Conservation (phyloP, 1,140 invertebrate genomes). For the Zelostemma sp. region DNA sequence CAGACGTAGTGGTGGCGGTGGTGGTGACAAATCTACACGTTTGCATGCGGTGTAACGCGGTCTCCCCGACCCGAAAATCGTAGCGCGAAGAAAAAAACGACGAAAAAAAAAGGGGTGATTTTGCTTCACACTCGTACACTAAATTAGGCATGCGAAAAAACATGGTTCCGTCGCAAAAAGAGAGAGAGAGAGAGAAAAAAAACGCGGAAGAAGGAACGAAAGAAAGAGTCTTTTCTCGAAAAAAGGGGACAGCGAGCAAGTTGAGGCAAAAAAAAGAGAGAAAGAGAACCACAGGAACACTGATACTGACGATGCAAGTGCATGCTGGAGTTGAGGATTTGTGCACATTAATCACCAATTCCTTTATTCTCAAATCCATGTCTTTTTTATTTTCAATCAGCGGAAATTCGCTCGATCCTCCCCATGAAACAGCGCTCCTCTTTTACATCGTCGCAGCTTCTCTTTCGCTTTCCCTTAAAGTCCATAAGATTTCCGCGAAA, state of each 20-base stretch:
- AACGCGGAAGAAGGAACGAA: too few species aligned
- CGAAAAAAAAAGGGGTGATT: too few species aligned
- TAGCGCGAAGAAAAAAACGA: too few species aligned
- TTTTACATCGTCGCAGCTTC: constrained; percentile 39
- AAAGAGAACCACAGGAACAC: constrained; percentile 60
- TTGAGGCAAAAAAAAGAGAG: too few species aligned
- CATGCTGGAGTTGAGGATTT: constrained; percentile 56
- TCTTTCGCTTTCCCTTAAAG: constrained; percentile 21
- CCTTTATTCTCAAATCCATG: constrained; percentile 35
- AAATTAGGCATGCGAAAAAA: constrained; percentile 34
- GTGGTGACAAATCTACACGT: constrained; percentile 8
- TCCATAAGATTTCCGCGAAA: constrained; percentile 15
- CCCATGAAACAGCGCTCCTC: background rate
- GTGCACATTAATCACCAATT: constrained; percentile 47
- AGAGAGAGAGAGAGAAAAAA: constrained; percentile 25
- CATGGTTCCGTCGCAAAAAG: background rate
- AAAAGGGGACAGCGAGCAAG: too few species aligned
- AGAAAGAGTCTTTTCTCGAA: too few species aligned
- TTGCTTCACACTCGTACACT: background rate
- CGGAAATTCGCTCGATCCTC: constrained; percentile 30
- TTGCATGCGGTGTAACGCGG: too few species aligned
- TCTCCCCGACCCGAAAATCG: too few species aligned
- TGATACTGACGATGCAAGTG: constrained; percentile 61
- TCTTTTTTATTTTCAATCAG: constrained; percentile 47
- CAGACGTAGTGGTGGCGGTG: background rate